A percentile compares a stretch with the other conserved stretches of the same genome.
phyloP scores from a whole-genome alignment of 2,888 invertebrate species.

The Pristionchus japonicus region DNA sequence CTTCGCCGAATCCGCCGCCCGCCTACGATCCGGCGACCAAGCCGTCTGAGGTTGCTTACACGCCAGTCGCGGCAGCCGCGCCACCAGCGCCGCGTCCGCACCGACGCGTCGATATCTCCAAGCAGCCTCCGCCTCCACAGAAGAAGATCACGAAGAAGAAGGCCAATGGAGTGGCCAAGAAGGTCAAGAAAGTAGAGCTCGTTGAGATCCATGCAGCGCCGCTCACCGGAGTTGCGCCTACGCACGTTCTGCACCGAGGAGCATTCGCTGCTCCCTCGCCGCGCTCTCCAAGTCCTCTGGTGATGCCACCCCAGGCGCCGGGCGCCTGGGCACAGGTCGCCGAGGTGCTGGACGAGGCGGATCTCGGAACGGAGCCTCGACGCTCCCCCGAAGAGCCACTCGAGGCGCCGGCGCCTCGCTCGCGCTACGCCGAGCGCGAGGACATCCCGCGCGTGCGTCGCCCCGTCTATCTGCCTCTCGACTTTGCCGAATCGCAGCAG shows the following conservation, averaged over 20 bases:
- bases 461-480: constrained; percentile 21
- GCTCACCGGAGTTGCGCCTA: neutral
- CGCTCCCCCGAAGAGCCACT: constrained; percentile 49
- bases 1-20: constrained; percentile 42
- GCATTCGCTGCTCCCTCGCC: neutral
- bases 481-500: neutral
- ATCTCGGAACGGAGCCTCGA: constrained; percentile 58
- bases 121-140: constrained; percentile 12
- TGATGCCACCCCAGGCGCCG: neutral
- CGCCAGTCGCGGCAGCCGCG: neutral
- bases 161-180: constrained; percentile 13
- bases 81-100: neutral
- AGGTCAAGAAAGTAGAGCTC: neutral
- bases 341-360: constrained; percentile 61
- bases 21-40: constrained; percentile 34
- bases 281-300: neutral
- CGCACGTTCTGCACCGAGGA: neutral
- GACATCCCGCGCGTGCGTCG: constrained; percentile 16
- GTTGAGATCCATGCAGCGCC: neutral
- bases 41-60: neutral
- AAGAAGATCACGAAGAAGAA: neutral
- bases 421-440: neutral
- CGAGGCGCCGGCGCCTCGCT: neutral
- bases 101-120: constrained; percentile 37
- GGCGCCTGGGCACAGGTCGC: constrained; percentile 52